phyloP scores from a whole-genome alignment of 2,888 invertebrate genomes.

The Neoitamus cyanurus region DNA sequence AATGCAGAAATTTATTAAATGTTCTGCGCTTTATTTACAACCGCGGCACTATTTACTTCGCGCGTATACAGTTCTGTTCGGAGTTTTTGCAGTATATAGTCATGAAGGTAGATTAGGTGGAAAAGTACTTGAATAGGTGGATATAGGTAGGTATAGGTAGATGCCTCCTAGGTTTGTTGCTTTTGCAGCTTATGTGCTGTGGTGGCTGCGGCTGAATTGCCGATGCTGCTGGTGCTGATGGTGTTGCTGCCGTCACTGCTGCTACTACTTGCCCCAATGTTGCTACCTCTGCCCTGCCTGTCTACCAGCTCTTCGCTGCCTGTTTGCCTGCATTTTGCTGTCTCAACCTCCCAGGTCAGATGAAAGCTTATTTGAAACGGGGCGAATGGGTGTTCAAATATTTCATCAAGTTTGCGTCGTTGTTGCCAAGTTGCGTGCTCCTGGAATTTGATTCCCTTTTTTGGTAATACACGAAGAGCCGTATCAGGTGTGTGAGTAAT shows the following conservation, averaged over 20 bases:
- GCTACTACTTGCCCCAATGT: background rate
- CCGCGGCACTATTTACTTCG: background rate
- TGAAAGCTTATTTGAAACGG: slow-evolving; percentile 38
- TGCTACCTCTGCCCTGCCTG: background rate
- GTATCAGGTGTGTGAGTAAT: slow-evolving; percentile 5
- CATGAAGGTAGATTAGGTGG: slow-evolving; percentile 15
- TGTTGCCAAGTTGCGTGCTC: slow-evolving; percentile 46
- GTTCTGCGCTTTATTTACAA: slow-evolving; percentile 30
- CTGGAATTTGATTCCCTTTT: slow-evolving; percentile 48
- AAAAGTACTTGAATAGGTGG: slow-evolving; percentile 7
- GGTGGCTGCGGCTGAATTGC: slow-evolving; percentile 2
- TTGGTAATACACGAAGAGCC: slow-evolving; percentile 41
- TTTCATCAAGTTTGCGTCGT: slow-evolving; percentile 20
- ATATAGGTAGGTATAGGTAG: slow-evolving; percentile 10
- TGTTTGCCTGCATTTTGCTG: slow-evolving; percentile 21
- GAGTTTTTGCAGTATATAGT: slow-evolving; percentile 29
- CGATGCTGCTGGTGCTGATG: background rate
- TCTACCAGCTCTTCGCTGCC: background rate
- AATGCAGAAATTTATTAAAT: slow-evolving; percentile 45
- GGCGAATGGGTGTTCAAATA: slow-evolving; percentile 19
- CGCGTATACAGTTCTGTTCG: background rate
- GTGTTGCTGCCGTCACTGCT: background rate
- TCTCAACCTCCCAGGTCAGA: slow-evolving; percentile 21
- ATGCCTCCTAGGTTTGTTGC: slow-evolving; percentile 16
- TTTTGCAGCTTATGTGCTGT: slow-evolving; percentile 36